Evolutionary conservation across 1,140 invertebrate species (phyloP).

Genomic region (Formica selysi): DNA sequence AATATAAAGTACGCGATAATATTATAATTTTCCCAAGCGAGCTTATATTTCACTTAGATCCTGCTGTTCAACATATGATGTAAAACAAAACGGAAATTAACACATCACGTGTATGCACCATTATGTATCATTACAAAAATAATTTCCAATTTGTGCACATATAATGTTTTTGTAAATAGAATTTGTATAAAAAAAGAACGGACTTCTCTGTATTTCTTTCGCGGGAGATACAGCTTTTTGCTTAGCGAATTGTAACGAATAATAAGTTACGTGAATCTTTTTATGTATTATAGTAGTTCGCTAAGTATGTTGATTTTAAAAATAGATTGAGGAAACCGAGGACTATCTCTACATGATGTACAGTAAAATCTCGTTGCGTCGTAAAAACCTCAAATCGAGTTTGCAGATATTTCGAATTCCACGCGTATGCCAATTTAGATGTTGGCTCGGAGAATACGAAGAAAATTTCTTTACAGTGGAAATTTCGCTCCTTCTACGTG

Average conservation of each 20-base stretch:
- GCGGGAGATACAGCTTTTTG: background rate
- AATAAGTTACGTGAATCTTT: background rate
- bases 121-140: slow-evolving; percentile 1
- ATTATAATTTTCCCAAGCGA: slow-evolving; percentile 18
- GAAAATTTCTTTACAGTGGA: background rate
- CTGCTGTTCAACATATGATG: background rate
- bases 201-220: background rate
- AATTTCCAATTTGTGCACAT: background rate
- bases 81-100: slow-evolving; percentile 18
- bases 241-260: background rate
- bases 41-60: background rate
- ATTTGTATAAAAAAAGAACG: background rate
- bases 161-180: background rate
- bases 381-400: background rate
- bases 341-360: background rate
- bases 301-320: background rate
- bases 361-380: background rate
- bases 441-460: background rate
- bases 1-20: background rate
- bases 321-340: background rate
- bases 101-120: background rate
- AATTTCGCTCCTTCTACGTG: background rate
- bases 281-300: background rate
- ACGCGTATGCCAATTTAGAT: background rate
- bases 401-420: background rate